A percentile compares a stretch with the other conserved stretches of the same genome.
These are phyloP conservation scores for Galagoides demidoff DNA, from an alignment of 2,797 vertebrate genomes.

Conservation along the genomic window DNA sequence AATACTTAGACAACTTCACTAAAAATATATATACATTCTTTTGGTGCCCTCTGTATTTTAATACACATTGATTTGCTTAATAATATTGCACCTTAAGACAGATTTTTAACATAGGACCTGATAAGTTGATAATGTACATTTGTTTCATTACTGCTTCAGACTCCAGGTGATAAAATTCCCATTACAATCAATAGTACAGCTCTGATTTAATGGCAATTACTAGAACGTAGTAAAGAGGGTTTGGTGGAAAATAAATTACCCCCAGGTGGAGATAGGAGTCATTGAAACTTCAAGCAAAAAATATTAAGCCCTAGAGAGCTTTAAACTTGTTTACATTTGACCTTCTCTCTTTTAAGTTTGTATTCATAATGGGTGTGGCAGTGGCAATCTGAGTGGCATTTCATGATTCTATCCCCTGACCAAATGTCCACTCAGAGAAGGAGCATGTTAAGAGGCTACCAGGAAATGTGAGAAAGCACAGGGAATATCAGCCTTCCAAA, in stretches of 20 bases:
- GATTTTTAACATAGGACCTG: neutral
- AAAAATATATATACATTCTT: no score
- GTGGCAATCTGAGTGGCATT: neutral
- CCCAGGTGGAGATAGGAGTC: no score
- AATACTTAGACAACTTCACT: no score
- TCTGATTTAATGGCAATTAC: fast-evolving
- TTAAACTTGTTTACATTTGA: neutral
- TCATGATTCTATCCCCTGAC: neutral
- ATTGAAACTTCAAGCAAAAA: neutral
- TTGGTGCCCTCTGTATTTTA: neutral
- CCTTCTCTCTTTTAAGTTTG: neutral
- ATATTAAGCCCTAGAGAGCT: neutral
- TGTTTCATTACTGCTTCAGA: neutral
- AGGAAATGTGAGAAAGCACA: neutral
- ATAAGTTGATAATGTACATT: fast-evolving
- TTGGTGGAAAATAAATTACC: neutral
- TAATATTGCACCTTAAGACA: neutral
- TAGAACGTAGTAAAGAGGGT: no score
- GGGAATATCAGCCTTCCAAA: neutral
- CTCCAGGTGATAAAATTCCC: neutral
- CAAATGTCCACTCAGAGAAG: neutral
- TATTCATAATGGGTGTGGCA: fast-evolving
- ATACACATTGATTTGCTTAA: neutral
- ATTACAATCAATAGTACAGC: neutral
- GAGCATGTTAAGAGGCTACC: neutral